These are phyloP conservation scores for Takifugu ocellatus DNA, from an alignment of 2,797 vertebrate species.

Conservation along the genomic window DNA sequence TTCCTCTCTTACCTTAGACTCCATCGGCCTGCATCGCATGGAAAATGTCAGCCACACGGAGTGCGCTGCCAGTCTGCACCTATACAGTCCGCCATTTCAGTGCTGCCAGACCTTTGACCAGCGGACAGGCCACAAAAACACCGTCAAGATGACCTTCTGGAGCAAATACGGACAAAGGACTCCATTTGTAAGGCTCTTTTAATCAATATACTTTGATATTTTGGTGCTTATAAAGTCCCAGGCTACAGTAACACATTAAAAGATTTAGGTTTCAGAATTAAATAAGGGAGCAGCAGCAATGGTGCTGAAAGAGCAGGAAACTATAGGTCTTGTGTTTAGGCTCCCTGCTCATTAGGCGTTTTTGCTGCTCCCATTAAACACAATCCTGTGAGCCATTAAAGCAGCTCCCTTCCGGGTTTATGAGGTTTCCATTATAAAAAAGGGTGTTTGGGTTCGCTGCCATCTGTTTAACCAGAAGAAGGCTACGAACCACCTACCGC, in stretches of 20 bases:
- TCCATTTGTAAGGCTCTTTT: constrained; percentile 78
- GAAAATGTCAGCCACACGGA: constrained; percentile 97
- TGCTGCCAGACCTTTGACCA: constrained; percentile 92
- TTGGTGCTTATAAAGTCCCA: too few species aligned
- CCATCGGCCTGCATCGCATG: constrained; percentile 92
- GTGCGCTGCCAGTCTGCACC: constrained; percentile 86
- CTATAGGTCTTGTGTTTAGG: too few species aligned
- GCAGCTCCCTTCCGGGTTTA: constrained; percentile 10
- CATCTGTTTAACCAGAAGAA: constrained; percentile 3
- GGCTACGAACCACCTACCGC: too few species aligned
- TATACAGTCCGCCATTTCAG: constrained; percentile 93
- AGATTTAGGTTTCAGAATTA: too few species aligned
- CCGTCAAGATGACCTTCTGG: constrained; percentile 93
- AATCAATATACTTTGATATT: neutral
- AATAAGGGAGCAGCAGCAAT: neutral
- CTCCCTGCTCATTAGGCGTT: neutral
- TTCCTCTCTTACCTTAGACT: constrained; percentile 73
- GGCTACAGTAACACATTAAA: too few species aligned
- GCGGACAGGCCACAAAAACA: constrained; percentile 91
- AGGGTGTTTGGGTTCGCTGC: constrained; percentile 20
- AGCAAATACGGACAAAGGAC: constrained; percentile 89
- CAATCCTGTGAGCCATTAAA: constrained; percentile 5
- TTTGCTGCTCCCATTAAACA: constrained; percentile 21
- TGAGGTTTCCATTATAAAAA: constrained; percentile 30
- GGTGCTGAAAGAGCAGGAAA: constrained; percentile 26